Evolutionary conservation across 1,140 invertebrate genomes (phyloP), one percentile per base, ranked within the genome.

Genomic region (Stenopsyche tienmushanensis): DNA sequence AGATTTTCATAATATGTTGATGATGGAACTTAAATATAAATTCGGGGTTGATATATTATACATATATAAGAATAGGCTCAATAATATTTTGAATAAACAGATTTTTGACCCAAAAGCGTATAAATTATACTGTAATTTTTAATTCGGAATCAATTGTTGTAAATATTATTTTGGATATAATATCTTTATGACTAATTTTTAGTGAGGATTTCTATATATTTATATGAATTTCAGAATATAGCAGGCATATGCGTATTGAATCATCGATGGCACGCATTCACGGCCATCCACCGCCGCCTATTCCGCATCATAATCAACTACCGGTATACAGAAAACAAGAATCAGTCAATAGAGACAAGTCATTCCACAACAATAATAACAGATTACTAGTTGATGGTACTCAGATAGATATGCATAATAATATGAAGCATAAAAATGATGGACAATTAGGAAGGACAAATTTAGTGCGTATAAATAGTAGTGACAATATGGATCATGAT

Each of bases 171-270:
- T n/a, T n/a, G n/a, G n/a, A n/a, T n/a, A n/a, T n/a, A n/a, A n/a
- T n/a, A n/a, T n/a, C n/a, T n/a, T n/a, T n/a, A n/a, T n/a, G n/a
- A n/a, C n/a, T n/a, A n/a, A n/a, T n/a, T n/a, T n/a, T n/a, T n/a
- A n/a, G n/a, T n/a, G n/a, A n/a, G n/a, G n/a, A n/a, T n/a, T n/a
- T n/a, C n/a, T n/a, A n/a, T n/a, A n/a, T n/a, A n/a, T n/a, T n/a
- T n/a, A n/a, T n/a, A n/a, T n/a, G n/a, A n/a, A n/a, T 69, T 70
- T 47, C 23, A 70, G 68, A 70, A 21, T 66, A 62, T 47, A 57
- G 21, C n/a, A 54, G 62, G 3, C 45, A 57, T 26, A 25, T 53
- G 49, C 58, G 64, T 29, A 10, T 69, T 7, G 68, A 70, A 45
- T 54, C 54, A 26, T 59, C 60, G 9, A 54, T 70, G 15, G 50